A percentile compares a stretch with the other conserved stretches of the same genome.
phyloP scores from a whole-genome alignment of 2,797 vertebrate species.

The Xiphorhynchus erythropygius region DNA sequence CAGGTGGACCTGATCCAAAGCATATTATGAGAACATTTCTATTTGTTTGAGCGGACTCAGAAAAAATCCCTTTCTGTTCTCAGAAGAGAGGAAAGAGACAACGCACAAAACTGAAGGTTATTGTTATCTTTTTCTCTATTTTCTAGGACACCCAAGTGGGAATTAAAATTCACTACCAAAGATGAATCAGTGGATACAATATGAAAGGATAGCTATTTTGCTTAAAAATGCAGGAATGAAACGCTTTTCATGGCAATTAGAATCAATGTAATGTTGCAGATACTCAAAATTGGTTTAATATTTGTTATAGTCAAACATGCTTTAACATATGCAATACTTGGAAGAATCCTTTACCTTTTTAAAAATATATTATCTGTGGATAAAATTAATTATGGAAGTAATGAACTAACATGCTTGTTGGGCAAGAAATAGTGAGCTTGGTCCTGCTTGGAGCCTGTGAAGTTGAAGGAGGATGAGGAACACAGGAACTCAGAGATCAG shows the following conservation, averaged over 20 bases:
- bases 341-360: background rate
- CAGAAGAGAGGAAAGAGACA: background rate
- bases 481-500: background rate
- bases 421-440: background rate
- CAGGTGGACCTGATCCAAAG: background rate
- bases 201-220: background rate
- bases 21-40: background rate
- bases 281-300: constrained; percentile 33
- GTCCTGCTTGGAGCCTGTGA: background rate
- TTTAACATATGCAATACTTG: background rate
- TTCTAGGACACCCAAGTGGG: background rate
- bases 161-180: background rate
- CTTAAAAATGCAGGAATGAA: background rate
- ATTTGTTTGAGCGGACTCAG: background rate
- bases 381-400: background rate
- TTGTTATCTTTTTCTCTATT: background rate
- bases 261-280: constrained; percentile 35
- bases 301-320: background rate
- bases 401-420: background rate
- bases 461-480: background rate
- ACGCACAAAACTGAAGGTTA: background rate
- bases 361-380: background rate
- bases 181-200: background rate
- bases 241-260: background rate
- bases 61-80: background rate